phyloP scores from a whole-genome alignment of 1,140 invertebrate genomes.

The Agrypnia vestita region DNA sequence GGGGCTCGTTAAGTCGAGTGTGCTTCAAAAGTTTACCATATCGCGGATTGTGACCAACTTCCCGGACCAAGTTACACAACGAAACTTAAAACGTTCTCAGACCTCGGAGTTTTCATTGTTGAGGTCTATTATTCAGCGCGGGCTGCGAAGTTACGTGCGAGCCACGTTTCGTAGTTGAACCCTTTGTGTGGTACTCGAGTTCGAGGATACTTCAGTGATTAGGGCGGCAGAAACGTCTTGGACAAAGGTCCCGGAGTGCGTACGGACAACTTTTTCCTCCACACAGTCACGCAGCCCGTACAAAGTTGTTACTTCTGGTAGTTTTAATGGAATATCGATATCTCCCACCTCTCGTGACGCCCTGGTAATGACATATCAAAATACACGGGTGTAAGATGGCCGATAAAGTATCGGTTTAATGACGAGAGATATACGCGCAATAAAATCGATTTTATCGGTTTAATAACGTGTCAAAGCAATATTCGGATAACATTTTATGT shows the following conservation, averaged over 20 bases:
- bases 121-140: neutral
- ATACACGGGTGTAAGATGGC: slow-evolving; percentile 9
- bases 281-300: neutral
- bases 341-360: neutral
- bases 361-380: slow-evolving; percentile 28
- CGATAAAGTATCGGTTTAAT: slow-evolving; percentile 20
- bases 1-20: slow-evolving; percentile 16
- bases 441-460: slow-evolving; percentile 8
- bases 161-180: neutral
- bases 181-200: neutral
- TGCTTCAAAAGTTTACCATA: slow-evolving; percentile 33
- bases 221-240: slow-evolving; percentile 34
- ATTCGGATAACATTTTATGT: neutral
- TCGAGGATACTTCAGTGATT: slow-evolving; percentile 21
- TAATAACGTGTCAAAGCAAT: slow-evolving; percentile 17
- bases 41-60: slow-evolving; percentile 17
- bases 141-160: neutral
- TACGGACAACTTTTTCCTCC: slow-evolving; percentile 17
- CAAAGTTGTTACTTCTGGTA: neutral
- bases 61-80: slow-evolving; percentile 3
- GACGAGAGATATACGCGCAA: neutral
- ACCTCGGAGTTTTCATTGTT: too few relatives aligned
- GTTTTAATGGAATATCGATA: slow-evolving; percentile 39
- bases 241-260: slow-evolving; percentile 22
- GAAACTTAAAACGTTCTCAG: too few relatives aligned